Evolutionary conservation across 1,140 invertebrate genomes (phyloP).

Genomic region (Habropoda laboriosa): DNA sequence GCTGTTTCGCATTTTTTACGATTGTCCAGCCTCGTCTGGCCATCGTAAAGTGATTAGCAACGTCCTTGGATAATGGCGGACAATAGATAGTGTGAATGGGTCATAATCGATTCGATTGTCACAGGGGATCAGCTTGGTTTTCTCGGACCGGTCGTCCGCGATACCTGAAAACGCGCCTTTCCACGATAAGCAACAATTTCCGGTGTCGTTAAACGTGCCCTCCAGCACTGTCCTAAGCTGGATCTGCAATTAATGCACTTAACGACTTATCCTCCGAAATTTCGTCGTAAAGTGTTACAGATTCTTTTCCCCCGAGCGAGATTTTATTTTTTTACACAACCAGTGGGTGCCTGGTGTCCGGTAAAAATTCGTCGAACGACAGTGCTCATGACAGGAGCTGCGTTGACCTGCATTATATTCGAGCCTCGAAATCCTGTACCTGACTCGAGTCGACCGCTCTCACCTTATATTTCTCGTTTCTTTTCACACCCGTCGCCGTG

Average conservation of each 20-base stretch:
- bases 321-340: constrained; percentile 33
- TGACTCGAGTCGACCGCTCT: too few relatives aligned
- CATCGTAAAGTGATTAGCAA: constrained; percentile 45
- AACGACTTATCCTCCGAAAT: background rate
- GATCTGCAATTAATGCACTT: background rate
- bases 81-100: constrained; percentile 42
- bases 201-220: background rate
- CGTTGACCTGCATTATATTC: background rate
- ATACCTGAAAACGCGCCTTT: constrained; percentile 10
- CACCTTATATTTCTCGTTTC: background rate
- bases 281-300: constrained; percentile 13
- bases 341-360: background rate
- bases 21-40: constrained; percentile 17
- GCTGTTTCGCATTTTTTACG: constrained; percentile 18
- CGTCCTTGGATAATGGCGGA: constrained; percentile 22
- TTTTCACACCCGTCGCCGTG: background rate
- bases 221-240: background rate
- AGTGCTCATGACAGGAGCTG: background rate
- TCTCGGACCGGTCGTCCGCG: background rate
- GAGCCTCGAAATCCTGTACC: background rate
- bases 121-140: constrained; percentile 39
- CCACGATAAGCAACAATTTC: background rate
- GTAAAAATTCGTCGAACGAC: background rate
- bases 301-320: background rate
- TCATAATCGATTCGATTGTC: constrained; percentile 65